Conservation (phyloP, 2,113 vertebrate species). For the Lates calcarifer region DNA sequence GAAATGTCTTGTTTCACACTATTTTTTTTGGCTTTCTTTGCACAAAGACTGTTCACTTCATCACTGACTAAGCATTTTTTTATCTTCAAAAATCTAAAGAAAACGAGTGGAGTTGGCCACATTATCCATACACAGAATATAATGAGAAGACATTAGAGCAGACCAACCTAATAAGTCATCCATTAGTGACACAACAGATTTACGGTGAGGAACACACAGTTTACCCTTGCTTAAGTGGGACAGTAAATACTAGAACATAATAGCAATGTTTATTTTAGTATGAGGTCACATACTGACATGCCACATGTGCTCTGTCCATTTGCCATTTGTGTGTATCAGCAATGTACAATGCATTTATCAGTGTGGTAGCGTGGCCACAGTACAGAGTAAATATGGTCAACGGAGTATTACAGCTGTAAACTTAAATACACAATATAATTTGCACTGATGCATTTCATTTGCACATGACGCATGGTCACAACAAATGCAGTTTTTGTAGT, state of each 20-base stretch:
- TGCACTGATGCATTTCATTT: slow-evolving; percentile 13
- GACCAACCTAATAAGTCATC: not conserved
- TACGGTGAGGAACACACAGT: not conserved
- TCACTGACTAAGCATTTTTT: no score
- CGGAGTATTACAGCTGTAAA: not conserved
- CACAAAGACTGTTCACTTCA: no score
- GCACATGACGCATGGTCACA: not conserved
- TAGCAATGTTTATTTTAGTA: slow-evolving; percentile 1
- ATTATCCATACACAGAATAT: not conserved
- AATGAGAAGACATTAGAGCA: not conserved
- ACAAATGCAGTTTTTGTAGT: slow-evolving; percentile 9
- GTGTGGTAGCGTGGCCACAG: not conserved
- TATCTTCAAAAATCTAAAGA: no score
- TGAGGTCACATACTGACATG: slow-evolving; percentile 22
- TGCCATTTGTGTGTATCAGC: slow-evolving; percentile 1
- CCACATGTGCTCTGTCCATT: not conserved
- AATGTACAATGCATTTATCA: not conserved
- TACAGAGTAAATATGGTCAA: not conserved
- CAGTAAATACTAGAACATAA: not conserved
- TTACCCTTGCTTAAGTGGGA: not conserved
- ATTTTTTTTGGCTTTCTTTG: no score
- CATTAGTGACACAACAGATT: not conserved
- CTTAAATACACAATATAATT: not conserved
- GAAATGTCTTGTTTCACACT: no score
- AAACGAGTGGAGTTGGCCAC: no score